Conservation (phyloP, 2,888 invertebrate genomes). For the Ornithoptera priamus region DNA sequence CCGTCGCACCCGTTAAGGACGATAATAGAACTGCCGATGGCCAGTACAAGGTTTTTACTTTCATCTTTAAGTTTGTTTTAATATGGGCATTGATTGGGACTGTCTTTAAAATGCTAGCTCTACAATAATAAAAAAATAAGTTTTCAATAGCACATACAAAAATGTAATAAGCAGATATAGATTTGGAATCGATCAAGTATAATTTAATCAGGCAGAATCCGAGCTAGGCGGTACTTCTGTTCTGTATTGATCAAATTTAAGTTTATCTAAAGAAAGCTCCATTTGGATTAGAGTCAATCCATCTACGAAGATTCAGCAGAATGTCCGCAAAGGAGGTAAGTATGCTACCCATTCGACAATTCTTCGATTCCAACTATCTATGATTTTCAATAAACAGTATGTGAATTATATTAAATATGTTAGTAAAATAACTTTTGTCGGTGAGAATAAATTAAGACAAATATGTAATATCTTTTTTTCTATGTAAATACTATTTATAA, state of each 20-base stretch:
- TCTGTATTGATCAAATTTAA: constrained; percentile 18
- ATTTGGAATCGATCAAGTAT: constrained; percentile 19
- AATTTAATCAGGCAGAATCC: constrained; percentile 2
- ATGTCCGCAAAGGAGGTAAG: constrained; percentile 23
- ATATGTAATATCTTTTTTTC: background rate
- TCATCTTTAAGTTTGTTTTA: constrained; percentile 51
- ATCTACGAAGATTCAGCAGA: constrained; percentile 9
- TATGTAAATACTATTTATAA: no score
- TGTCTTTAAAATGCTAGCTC: constrained; percentile 27
- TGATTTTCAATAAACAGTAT: background rate
- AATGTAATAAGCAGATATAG: constrained; percentile 17
- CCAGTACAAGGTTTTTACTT: constrained; percentile 89
- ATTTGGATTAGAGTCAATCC: constrained; percentile 13
- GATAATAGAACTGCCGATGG: constrained; percentile 98
- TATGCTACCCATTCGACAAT: background rate
- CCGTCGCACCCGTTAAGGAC: constrained; percentile 93
- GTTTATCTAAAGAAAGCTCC: constrained; percentile 14
- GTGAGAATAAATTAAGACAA: background rate
- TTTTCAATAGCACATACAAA: constrained; percentile 1
- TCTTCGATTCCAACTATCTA: background rate
- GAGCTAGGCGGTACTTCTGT: constrained; percentile 7
- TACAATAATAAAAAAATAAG: background rate
- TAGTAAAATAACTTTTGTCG: no score
- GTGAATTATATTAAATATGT: background rate
- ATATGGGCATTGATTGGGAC: constrained; percentile 32